A percentile compares a stretch with the other conserved stretches of the same genome.
Conservation (phyloP, 1,140 invertebrate species). For the Drosophila oshimai region DNA sequence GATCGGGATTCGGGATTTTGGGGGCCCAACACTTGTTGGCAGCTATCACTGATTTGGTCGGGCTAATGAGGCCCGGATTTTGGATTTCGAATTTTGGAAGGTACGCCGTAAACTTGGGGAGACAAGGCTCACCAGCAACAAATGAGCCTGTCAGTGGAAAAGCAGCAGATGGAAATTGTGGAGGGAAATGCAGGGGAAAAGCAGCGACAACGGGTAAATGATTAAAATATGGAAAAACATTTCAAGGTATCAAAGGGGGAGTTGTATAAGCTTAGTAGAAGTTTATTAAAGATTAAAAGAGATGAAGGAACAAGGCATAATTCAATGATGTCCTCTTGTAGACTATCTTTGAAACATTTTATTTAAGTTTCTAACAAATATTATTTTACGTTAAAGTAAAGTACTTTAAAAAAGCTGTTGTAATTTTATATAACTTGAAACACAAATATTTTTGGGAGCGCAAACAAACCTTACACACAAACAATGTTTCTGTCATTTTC, state of each 20-base stretch:
- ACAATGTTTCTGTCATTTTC: too few species aligned
- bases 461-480: too few species aligned
- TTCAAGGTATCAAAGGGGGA: neutral
- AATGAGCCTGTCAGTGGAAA: conserved; percentile 63
- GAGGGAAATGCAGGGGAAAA: neutral
- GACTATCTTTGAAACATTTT: too few species aligned
- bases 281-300: neutral
- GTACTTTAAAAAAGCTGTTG: too few species aligned
- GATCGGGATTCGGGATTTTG: neutral
- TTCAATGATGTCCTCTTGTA: too few species aligned
- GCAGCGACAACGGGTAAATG: conserved; percentile 4
- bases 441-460: too few species aligned
- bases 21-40: conserved; percentile 61
- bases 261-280: neutral
- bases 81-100: conserved; percentile 2
- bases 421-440: too few species aligned
- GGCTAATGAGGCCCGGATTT: conserved; percentile 47
- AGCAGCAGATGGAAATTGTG: conserved; percentile 15
- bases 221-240: conserved; percentile 19
- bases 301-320: too few species aligned
- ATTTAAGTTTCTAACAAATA: too few species aligned
- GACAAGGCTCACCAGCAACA: conserved; percentile 65
- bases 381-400: too few species aligned
- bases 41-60: conserved; percentile 64
- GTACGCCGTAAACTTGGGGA: neutral